Conservation (phyloP, 2,113 vertebrate genomes). For the Spermophilus dauricus region DNA sequence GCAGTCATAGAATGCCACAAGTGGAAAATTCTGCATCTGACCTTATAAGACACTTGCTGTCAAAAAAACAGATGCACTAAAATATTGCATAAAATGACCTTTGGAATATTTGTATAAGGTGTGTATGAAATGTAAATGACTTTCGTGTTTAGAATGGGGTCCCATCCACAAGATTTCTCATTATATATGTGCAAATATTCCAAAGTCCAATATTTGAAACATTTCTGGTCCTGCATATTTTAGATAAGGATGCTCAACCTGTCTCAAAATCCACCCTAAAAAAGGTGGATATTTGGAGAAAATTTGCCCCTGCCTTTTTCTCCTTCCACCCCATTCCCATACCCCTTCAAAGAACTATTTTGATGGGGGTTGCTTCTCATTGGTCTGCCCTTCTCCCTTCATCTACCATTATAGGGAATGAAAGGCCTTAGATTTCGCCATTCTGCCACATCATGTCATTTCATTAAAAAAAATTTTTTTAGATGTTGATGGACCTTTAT, state of each 20-base stretch:
- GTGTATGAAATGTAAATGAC: neutral
- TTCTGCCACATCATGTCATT: neutral
- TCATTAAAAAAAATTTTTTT: neutral
- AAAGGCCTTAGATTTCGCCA: neutral
- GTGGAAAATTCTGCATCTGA: neutral
- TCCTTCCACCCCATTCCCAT: rapidly evolving
- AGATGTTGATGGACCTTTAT: too few relatives aligned
- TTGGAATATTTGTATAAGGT: neutral
- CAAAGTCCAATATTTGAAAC: neutral
- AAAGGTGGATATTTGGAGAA: neutral
- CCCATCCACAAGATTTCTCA: neutral
- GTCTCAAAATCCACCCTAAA: neutral
- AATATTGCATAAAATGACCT: neutral
- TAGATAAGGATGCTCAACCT: neutral
- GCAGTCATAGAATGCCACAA: neutral
- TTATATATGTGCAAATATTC: neutral
- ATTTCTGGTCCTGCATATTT: neutral
- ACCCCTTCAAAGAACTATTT: neutral
- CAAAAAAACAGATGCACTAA: neutral
- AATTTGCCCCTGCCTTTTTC: neutral
- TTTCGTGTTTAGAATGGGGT: neutral
- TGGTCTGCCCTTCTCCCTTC: too few relatives aligned
- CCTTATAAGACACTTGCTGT: neutral
- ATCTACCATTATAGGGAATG: neutral
- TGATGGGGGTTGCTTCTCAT: neutral